phyloP scores from a whole-genome alignment of 2,797 vertebrate species.

The Galago senegalensis region DNA sequence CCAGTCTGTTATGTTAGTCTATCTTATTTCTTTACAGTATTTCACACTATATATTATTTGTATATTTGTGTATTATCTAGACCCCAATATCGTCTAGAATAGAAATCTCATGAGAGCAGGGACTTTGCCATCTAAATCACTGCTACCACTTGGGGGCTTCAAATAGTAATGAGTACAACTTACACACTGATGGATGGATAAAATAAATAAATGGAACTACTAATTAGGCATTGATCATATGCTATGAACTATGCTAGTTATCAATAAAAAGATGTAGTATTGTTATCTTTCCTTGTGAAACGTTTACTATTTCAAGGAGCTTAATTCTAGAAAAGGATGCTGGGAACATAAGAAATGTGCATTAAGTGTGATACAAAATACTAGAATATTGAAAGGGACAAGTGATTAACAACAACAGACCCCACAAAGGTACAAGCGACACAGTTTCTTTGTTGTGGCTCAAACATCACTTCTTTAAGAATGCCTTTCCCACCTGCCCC shows the following conservation, averaged over 20 bases:
- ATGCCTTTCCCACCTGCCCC: background rate
- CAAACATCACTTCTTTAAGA: background rate
- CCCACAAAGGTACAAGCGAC: background rate
- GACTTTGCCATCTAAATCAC: background rate
- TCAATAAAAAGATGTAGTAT: background rate
- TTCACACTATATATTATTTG: background rate
- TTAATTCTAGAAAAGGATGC: background rate
- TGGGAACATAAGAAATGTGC: background rate
- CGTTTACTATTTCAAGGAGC: background rate
- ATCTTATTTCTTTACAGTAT: background rate
- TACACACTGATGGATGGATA: background rate
- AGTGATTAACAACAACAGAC: background rate
- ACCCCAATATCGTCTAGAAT: accelerated
- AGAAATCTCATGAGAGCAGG: background rate
- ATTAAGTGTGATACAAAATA: background rate
- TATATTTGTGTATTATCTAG: background rate
- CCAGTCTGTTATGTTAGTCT: background rate
- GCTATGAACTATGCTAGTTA: background rate
- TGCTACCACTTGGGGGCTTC: background rate
- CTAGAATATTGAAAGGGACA: background rate
- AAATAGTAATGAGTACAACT: background rate
- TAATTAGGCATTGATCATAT: background rate
- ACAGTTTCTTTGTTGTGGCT: background rate
- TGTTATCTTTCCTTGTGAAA: background rate
- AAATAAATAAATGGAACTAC: background rate